Evolutionary conservation across 2,797 vertebrate species (phyloP).

Genomic region (Cryptoprocta ferox): DNA sequence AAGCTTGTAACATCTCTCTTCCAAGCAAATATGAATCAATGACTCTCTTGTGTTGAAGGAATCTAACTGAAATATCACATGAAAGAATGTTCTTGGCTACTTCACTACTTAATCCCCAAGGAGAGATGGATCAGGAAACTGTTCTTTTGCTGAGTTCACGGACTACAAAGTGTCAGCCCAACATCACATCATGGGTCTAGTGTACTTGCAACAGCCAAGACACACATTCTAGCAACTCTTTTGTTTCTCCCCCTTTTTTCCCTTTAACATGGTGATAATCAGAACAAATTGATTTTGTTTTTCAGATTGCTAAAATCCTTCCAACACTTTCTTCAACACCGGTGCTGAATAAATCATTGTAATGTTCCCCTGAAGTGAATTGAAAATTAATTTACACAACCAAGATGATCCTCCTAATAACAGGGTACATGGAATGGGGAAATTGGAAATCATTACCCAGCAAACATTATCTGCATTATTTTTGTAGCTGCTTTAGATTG

Average conservation of each 20-base stretch:
- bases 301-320: constrained; percentile 89
- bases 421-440: constrained; percentile 91
- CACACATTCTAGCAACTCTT: not conserved
- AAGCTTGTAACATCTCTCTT: not conserved
- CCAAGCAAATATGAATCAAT: not conserved
- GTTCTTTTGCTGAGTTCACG: not conserved
- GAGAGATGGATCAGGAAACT: not conserved
- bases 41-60: not conserved
- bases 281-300: constrained; percentile 92
- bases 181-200: not conserved
- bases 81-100: not conserved
- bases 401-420: constrained; percentile 94
- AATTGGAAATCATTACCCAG: constrained; percentile 96
- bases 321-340: constrained; percentile 88
- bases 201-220: not conserved
- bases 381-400: constrained; percentile 95
- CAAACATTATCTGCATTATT: constrained; percentile 95
- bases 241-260: constrained; percentile 61
- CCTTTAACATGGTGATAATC: constrained; percentile 84
- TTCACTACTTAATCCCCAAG: not conserved
- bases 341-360: constrained; percentile 92
- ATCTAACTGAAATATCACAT: not conserved
- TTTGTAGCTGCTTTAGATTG: constrained; percentile 90
- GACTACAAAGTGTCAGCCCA: not conserved
- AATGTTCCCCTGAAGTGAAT: constrained; percentile 94